Percentiles rank a stretch among this genome's conserved stretches.
phyloP scores from a whole-genome alignment of 2,888 invertebrate species.

The Eucriotettix oculatus region DNA sequence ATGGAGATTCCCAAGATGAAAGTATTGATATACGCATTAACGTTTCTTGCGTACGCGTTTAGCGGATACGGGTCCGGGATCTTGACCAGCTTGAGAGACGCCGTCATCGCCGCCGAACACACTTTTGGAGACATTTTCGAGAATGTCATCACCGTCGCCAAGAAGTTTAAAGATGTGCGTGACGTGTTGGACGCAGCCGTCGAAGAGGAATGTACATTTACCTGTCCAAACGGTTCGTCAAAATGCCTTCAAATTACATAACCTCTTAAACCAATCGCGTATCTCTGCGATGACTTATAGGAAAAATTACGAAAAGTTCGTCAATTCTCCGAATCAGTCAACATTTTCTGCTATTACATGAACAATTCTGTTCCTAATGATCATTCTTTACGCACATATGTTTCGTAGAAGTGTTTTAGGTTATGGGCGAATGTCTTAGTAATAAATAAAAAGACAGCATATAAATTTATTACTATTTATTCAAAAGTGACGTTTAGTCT shows the following conservation, averaged over 20 bases:
- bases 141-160: slow-evolving; percentile 55
- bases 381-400: no score
- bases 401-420: no score
- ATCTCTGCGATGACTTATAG: no score
- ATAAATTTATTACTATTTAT: no score
- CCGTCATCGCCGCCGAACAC: slow-evolving; percentile 62
- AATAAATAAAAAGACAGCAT: no score
- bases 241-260: neutral
- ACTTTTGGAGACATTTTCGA: slow-evolving; percentile 61
- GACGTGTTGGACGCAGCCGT: slow-evolving; percentile 73
- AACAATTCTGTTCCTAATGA: no score
- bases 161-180: slow-evolving; percentile 56
- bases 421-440: no score
- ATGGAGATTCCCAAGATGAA: slow-evolving; percentile 68
- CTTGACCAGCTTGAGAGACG: slow-evolving; percentile 54
- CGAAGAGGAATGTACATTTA: slow-evolving; percentile 63
- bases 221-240: slow-evolving; percentile 52
- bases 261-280: no score
- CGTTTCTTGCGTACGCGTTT: slow-evolving; percentile 64
- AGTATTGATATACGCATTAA: slow-evolving; percentile 52
- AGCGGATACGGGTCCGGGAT: slow-evolving; percentile 65
- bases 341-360: no score
- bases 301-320: no score
- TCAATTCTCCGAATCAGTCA: no score
- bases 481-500: no score